Conservation (phyloP, 2,888 invertebrate species). For the Byasa hedistus region DNA sequence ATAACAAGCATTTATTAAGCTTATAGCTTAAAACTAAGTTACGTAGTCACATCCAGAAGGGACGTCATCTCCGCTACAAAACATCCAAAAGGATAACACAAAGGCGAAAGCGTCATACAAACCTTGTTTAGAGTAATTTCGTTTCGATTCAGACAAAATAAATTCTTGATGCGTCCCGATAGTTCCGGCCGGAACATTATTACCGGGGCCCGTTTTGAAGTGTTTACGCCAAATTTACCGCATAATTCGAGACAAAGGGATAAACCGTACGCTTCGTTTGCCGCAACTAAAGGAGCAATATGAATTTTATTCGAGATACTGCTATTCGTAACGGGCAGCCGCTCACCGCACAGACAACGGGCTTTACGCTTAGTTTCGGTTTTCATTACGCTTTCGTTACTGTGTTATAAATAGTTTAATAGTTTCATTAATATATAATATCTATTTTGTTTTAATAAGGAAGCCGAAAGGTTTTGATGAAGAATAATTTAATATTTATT, state of each 20-base stretch:
- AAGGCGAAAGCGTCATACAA: conserved; percentile 44
- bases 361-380: conserved; percentile 8
- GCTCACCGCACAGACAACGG: conserved; percentile 14
- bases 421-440: too few species aligned
- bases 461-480: too few species aligned
- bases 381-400: too few species aligned
- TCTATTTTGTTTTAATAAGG: too few species aligned
- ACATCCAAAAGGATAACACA: conserved; percentile 42
- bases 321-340: conserved; percentile 30
- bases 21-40: neutral
- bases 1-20: too few species aligned
- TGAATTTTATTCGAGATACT: conserved; percentile 32
- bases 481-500: too few species aligned
- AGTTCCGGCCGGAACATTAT: conserved; percentile 35
- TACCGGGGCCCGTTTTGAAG: conserved; percentile 29
- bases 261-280: conserved; percentile 29
- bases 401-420: too few species aligned
- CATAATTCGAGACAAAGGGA: conserved; percentile 29
- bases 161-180: conserved; percentile 37
- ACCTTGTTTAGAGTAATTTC: conserved; percentile 53
- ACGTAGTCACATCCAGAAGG: conserved; percentile 26
- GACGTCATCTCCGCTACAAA: conserved; percentile 27
- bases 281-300: conserved; percentile 30
- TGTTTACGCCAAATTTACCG: conserved; percentile 31
- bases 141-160: conserved; percentile 49